These are phyloP conservation scores for Thamnophis sirtalis DNA, from an alignment of 2,113 vertebrate genomes.

Conservation along the genomic window DNA sequence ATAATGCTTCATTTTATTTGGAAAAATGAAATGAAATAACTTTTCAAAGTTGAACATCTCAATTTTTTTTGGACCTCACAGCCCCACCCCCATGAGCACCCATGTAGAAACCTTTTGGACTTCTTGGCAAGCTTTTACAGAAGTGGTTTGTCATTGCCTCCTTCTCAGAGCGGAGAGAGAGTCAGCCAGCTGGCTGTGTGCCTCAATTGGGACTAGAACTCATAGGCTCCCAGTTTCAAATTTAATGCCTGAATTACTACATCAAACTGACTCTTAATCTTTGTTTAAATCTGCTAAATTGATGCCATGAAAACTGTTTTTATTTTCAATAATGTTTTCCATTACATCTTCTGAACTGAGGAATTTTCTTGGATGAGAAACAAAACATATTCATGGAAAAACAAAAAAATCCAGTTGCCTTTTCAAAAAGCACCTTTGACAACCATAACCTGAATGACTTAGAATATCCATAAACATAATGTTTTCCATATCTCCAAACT, in stretches of 20 bases:
- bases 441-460: not conserved
- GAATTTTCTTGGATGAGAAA: not conserved
- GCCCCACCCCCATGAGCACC: not conserved
- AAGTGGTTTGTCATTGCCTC: not conserved
- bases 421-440: not conserved
- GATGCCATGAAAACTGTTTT: not conserved
- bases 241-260: not conserved
- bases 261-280: not conserved
- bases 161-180: not conserved
- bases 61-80: not conserved
- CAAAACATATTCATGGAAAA: not conserved
- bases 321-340: too few species aligned
- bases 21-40: not conserved
- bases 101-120: not conserved
- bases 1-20: not conserved
- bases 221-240: not conserved
- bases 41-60: not conserved
- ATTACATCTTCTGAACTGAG: not conserved
- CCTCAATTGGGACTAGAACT: not conserved
- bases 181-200: not conserved
- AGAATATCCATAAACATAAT: not conserved
- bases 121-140: not conserved
- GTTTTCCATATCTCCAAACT: slow-evolving; percentile 8
- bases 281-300: slow-evolving; percentile 9
- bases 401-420: not conserved